Evolutionary conservation across 2,797 vertebrate species (phyloP).

Genomic region (Garrulus glandarius): DNA sequence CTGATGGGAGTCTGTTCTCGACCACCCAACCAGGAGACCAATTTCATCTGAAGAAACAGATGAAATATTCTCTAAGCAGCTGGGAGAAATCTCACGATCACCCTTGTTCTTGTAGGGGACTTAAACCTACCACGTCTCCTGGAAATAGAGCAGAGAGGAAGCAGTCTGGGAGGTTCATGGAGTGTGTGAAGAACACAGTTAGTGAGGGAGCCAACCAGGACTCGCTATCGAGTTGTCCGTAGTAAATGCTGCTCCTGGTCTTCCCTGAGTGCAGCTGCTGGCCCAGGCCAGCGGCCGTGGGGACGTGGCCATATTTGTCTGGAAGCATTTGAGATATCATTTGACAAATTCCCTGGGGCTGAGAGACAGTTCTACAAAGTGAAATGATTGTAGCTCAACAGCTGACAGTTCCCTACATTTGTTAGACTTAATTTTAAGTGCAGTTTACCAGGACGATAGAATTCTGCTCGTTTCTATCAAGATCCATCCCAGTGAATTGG

Average conservation of each 20-base stretch:
- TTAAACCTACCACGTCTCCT: background rate
- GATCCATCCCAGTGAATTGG: background rate
- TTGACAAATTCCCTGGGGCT: background rate
- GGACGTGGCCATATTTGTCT: background rate
- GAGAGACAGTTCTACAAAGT: background rate
- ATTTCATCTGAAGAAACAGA: background rate
- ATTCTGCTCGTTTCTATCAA: background rate
- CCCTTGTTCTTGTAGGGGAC: background rate
- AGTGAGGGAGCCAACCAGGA: background rate
- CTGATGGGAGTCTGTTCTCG: background rate
- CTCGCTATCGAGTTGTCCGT: fast-evolving
- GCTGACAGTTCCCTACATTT: background rate
- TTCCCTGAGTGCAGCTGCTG: background rate
- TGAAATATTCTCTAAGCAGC: background rate
- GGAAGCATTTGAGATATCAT: background rate
- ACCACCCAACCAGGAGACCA: background rate
- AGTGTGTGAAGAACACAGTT: background rate
- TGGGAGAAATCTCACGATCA: background rate
- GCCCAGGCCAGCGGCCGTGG: fast-evolving
- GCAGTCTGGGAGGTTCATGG: background rate
- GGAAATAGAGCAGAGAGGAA: background rate
- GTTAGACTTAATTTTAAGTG: background rate
- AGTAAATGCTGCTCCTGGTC: background rate
- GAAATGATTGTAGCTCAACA: background rate
- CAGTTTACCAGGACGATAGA: background rate